Percentiles rank a stretch among this genome's conserved stretches.
Conservation (phyloP, 2,797 vertebrate species). For the Perodicticus potto region DNA sequence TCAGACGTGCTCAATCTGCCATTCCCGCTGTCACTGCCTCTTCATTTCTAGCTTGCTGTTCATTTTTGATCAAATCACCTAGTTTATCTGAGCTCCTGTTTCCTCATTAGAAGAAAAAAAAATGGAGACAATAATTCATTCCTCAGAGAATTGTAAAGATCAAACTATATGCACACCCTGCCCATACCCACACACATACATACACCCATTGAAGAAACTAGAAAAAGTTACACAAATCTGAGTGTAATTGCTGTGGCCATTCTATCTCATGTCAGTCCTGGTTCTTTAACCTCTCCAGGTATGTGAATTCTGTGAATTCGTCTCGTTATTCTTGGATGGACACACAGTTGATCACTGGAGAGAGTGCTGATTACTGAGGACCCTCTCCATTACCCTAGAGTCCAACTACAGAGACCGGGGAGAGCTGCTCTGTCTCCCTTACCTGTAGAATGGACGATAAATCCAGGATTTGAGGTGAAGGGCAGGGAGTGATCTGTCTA, state of each 20-base stretch:
- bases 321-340: neutral
- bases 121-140: neutral
- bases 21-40: neutral
- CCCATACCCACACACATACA: neutral
- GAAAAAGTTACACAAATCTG: neutral
- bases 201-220: neutral
- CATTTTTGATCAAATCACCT: neutral
- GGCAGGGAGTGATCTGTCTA: neutral
- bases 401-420: neutral
- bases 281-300: neutral
- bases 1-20: neutral
- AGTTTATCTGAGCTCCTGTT: constrained; percentile 19
- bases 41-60: neutral
- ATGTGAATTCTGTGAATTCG: neutral
- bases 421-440: neutral
- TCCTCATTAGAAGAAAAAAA: neutral
- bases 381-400: neutral
- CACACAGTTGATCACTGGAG: neutral
- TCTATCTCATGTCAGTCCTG: neutral
- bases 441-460: neutral
- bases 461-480: neutral
- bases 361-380: neutral
- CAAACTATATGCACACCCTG: neutral
- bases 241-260: neutral
- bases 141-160: constrained; percentile 12